phyloP scores from a whole-genome alignment of 2,113 vertebrate genomes.

The Pseudorasbora parva region DNA sequence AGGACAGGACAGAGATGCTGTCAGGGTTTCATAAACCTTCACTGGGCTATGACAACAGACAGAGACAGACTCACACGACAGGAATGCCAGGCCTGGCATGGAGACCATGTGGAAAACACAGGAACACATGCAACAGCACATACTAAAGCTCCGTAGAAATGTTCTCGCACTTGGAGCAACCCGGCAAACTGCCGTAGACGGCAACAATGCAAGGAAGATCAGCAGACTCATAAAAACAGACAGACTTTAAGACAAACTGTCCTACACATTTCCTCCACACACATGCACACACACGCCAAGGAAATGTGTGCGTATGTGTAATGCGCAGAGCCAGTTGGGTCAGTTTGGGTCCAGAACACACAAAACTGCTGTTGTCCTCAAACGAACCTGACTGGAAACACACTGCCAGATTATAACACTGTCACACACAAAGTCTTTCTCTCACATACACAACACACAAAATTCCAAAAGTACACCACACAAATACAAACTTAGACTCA shows the following conservation, averaged over 20 bases:
- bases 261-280: slow-evolving; percentile 50
- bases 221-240: slow-evolving; percentile 65
- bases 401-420: slow-evolving; percentile 46
- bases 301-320: slow-evolving; percentile 65
- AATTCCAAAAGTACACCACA: slow-evolving; percentile 42
- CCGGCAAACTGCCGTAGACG: not conserved
- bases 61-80: slow-evolving; percentile 65
- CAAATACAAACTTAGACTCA: slow-evolving; percentile 33
- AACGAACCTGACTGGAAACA: slow-evolving; percentile 62
- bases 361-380: slow-evolving; percentile 73
- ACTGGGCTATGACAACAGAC: slow-evolving; percentile 65
- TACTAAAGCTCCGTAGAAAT: slow-evolving; percentile 50
- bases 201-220: slow-evolving; percentile 68
- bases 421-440: slow-evolving; percentile 34
- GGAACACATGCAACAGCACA: slow-evolving; percentile 61
- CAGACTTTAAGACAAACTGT: slow-evolving; percentile 39
- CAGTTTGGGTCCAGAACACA: slow-evolving; percentile 73
- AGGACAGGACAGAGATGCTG: slow-evolving; percentile 56
- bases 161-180: not conserved
- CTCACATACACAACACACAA: slow-evolving; percentile 15
- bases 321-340: slow-evolving; percentile 70
- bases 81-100: slow-evolving; percentile 76
- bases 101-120: slow-evolving; percentile 67
- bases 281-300: slow-evolving; percentile 48
- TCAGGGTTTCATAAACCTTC: slow-evolving; percentile 64